A percentile compares a stretch with the other conserved stretches of the same genome.
Evolutionary conservation across 1,140 invertebrate species (phyloP).

Genomic region (Vanessa tameamea): DNA sequence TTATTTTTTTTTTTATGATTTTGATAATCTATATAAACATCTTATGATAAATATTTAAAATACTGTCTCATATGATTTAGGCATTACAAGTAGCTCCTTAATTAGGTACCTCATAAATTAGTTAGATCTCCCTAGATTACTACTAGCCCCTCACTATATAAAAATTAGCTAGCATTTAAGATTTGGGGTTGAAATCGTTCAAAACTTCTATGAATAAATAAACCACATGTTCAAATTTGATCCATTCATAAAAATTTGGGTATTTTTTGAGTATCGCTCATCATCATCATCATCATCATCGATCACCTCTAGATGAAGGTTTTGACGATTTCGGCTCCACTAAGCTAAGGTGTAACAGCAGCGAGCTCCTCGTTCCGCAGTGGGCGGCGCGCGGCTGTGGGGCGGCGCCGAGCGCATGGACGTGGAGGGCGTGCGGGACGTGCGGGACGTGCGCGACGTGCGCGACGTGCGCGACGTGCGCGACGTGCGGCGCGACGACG

Average conservation of each 20-base stretch:
- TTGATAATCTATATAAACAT: not conserved
- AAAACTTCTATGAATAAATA: not conserved
- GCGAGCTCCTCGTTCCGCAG: constrained; percentile 12
- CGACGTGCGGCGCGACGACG: constrained; percentile 61
- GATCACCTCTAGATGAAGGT: too few species aligned
- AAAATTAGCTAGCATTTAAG: constrained; percentile 1
- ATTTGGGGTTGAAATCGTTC: not conserved
- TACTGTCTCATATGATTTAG: constrained; percentile 7
- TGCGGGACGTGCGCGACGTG: not conserved
- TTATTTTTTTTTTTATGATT: constrained; percentile 2
- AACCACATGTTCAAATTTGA: too few species aligned
- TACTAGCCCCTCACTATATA: not conserved
- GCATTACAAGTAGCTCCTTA: constrained; percentile 1
- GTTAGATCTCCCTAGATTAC: constrained; percentile 19
- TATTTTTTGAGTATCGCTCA: too few species aligned
- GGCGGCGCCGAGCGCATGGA: too few species aligned
- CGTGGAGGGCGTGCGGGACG: too few species aligned
- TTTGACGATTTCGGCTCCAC: constrained; percentile 31
- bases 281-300: too few species aligned
- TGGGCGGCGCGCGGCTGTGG: constrained; percentile 46
- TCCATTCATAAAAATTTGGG: too few species aligned
- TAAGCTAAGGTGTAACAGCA: constrained; percentile 28
- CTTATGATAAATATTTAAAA: constrained; percentile 2
- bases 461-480: constrained; percentile 70
- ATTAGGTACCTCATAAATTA: constrained; percentile 23